Conservation (phyloP, 2,888 invertebrate genomes). For the Muschampia plurimacula region DNA sequence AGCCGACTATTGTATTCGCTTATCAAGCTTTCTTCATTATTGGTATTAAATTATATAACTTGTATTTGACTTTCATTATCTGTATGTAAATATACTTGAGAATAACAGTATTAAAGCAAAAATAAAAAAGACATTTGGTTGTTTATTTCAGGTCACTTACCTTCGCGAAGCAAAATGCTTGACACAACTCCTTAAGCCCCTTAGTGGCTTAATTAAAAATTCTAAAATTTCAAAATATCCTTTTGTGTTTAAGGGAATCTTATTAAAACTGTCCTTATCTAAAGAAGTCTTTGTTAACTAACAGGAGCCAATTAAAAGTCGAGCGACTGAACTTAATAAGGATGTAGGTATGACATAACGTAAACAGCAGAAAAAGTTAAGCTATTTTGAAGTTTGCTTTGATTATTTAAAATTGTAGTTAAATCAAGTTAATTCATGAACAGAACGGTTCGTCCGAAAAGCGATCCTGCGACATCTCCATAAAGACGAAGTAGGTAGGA, state of each 20-base stretch:
- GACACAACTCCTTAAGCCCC: constrained; percentile 13
- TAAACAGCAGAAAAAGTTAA: constrained; percentile 32
- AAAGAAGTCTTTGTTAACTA: constrained; percentile 31
- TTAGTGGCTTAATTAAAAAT: constrained; percentile 33
- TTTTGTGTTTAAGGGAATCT: constrained; percentile 21
- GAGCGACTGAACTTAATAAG: constrained; percentile 35
- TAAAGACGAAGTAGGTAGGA: too few relatives aligned
- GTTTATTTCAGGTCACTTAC: background rate
- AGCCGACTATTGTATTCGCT: too few relatives aligned
- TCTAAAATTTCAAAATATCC: constrained; percentile 18
- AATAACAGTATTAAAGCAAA: too few relatives aligned
- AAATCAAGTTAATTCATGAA: too few relatives aligned
- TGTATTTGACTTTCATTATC: too few relatives aligned
- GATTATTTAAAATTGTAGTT: too few relatives aligned
- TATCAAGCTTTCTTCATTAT: too few relatives aligned
- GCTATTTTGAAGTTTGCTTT: constrained; percentile 22
- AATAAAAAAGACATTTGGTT: background rate
- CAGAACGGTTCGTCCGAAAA: too few relatives aligned
- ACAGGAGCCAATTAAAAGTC: constrained; percentile 38
- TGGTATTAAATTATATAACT: too few relatives aligned
- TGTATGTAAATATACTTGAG: too few relatives aligned
- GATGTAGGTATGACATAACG: constrained; percentile 27
- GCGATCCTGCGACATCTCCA: too few relatives aligned
- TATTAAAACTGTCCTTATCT: constrained; percentile 34
- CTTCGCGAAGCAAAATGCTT: background rate